Base-by-base conservation (phyloP, 2,113 vertebrate genomes). In the Oceanodroma tethys region DNA sequence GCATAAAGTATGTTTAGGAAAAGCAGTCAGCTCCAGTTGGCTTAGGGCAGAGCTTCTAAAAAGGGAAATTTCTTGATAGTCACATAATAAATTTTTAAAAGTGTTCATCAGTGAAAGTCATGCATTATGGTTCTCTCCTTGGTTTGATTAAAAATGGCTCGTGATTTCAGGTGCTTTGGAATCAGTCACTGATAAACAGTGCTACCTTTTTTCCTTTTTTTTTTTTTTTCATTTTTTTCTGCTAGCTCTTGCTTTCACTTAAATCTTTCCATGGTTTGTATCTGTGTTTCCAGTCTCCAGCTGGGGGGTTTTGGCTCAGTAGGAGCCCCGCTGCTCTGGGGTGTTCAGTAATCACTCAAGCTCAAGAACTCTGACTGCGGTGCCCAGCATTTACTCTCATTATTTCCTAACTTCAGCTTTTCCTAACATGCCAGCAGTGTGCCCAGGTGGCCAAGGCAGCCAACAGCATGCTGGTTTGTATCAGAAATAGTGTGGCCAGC, bases 41-140 rank as follows among this genome's bases (percentile, higher is more conserved):
- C 75, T 88, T 71, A 52, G 56, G 70, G 17, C 71, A 95, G 43
- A 92, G 38, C 47, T 82, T 92, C 71, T 55, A 75, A 90, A 88
- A 88, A 60, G 63, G 60, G 47, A 75, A 81, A 81, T 59, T 66
- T 79, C 65, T 93, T 81, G 86, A 88, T 74, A 90, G 32, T 47
- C 50, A 71, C 29, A 48, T 74, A 81, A 85, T 62, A 71, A 68
- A 58, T 90, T 81, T 95, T 9, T 27, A 74, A 66, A 92, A 66
- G 34, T 85, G 87, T 65, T 71, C 55, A 43, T 43, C 23, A 6
- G 56, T 68, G 82, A 71, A 92, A 92, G 10, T 67, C 25, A 32
- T 12, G 56, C 25, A 3, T 11, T 43, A 65, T 23, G 59, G 40
- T 58, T 85, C 45, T 85, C 27, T 68, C 60, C 42, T 60, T 79